Evolutionary conservation across 30 jellyfish, hydroid and myxozoan genomes (phyloP).

Genomic region (Hydra vulgaris): DNA sequence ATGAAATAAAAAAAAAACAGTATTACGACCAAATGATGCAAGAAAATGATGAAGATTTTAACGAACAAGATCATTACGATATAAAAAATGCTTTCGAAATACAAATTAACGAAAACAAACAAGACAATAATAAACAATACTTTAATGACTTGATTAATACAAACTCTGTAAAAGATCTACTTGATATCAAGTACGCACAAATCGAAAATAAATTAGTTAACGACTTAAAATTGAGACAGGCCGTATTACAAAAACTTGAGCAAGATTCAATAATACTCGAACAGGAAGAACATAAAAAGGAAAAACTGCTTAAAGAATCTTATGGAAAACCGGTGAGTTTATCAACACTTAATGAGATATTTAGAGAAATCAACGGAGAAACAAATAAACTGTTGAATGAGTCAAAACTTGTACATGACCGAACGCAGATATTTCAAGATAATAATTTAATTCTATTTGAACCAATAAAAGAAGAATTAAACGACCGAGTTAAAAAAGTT

Average conservation of each 20-base stretch:
- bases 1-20: too few relatives aligned
- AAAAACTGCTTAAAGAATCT: not conserved
- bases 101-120: not conserved
- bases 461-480: not conserved
- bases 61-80: too few relatives aligned
- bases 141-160: not conserved
- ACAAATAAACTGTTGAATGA: not conserved
- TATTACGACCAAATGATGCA: too few relatives aligned
- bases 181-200: conserved; percentile 25
- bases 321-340: not conserved
- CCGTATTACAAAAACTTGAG: conserved; percentile 17
- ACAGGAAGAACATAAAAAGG: not conserved
- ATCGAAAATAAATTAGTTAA: conserved; percentile 11
- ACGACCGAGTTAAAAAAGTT: too few relatives aligned
- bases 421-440: not conserved
- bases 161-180: conserved; percentile 17
- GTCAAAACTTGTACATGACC: not conserved
- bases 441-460: not conserved
- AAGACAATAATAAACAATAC: not conserved
- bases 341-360: not conserved
- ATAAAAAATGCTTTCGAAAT: too few relatives aligned
- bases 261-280: conserved; percentile 22
- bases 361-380: not conserved
- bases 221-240: conserved; percentile 13
- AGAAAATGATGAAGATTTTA: not conserved